Conservation (phyloP, 2,888 invertebrate genomes). For the Drosophila quinaria region DNA sequence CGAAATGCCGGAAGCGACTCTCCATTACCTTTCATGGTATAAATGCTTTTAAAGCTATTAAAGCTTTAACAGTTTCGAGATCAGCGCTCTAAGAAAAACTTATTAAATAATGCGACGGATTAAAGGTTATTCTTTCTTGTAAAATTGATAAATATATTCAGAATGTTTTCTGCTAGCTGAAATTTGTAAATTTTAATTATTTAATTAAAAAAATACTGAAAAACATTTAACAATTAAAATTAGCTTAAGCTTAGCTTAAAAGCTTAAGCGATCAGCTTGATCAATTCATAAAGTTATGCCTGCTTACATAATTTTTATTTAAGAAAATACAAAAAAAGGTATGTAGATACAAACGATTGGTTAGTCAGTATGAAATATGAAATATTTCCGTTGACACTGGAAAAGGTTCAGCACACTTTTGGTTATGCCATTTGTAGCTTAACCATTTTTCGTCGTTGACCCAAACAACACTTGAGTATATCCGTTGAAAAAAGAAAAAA, state of each 20-base stretch:
- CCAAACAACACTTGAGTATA: slow-evolving; percentile 62
- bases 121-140: too few relatives aligned
- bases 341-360: too few relatives aligned
- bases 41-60: slow-evolving; percentile 2
- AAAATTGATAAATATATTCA: too few relatives aligned
- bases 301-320: too few relatives aligned
- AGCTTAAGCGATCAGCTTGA: too few relatives aligned
- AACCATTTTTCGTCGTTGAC: slow-evolving; percentile 54
- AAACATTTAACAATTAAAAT: too few relatives aligned
- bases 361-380: not conserved
- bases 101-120: not conserved
- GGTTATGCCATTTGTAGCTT: slow-evolving; percentile 37
- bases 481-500: slow-evolving; percentile 14
- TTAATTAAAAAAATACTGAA: too few relatives aligned
- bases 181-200: too few relatives aligned
- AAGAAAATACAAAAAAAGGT: too few relatives aligned
- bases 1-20: slow-evolving; percentile 19
- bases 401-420: slow-evolving; percentile 30
- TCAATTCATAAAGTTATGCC: too few relatives aligned
- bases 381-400: slow-evolving; percentile 41
- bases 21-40: slow-evolving; percentile 43
- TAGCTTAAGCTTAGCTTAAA: too few relatives aligned
- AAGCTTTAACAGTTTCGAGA: not conserved
- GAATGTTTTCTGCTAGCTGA: too few relatives aligned
- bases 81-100: not conserved